These are phyloP conservation scores for Gobius niger DNA, from an alignment of 2,113 vertebrate species.

Conservation along the genomic window DNA sequence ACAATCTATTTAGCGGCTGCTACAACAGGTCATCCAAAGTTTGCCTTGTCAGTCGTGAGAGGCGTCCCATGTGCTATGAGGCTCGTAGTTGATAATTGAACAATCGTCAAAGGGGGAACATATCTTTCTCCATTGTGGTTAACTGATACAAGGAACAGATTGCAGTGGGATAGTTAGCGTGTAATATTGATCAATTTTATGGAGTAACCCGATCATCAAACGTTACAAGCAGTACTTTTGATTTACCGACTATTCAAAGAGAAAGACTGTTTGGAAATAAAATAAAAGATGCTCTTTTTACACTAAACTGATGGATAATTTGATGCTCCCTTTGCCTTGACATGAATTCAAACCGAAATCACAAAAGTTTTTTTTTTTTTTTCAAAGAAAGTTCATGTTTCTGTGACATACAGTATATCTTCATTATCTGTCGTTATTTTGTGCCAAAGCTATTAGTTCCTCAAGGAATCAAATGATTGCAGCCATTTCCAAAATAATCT, in stretches of 20 bases:
- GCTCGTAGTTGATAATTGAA: neutral
- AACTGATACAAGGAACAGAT: slow-evolving; percentile 39
- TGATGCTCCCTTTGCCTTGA: slow-evolving; percentile 32
- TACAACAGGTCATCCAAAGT: slow-evolving; percentile 13
- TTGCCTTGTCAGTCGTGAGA: neutral
- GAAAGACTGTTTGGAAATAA: slow-evolving; percentile 5
- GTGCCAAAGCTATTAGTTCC: slow-evolving; percentile 46
- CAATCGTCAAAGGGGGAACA: slow-evolving; percentile 29
- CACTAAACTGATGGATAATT: slow-evolving; percentile 32
- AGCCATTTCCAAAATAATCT: slow-evolving; percentile 59
- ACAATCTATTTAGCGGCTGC: slow-evolving; percentile 2
- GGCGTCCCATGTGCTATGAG: slow-evolving; percentile 10
- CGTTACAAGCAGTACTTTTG: slow-evolving; percentile 24
- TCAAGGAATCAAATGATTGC: slow-evolving; percentile 60
- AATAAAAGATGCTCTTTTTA: neutral
- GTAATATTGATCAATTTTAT: slow-evolving; percentile 31
- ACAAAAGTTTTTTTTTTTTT: slow-evolving; percentile 37
- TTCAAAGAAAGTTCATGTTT: slow-evolving; percentile 50
- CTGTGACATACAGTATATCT: slow-evolving; percentile 50
- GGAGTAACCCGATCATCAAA: slow-evolving; percentile 49
- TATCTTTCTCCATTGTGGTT: slow-evolving; percentile 33
- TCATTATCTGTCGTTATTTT: slow-evolving; percentile 58
- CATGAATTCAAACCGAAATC: slow-evolving; percentile 46
- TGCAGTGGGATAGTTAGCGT: slow-evolving; percentile 30
- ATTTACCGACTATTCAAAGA: slow-evolving; percentile 27